Percentiles rank a stretch among this genome's conserved stretches.
Conservation (phyloP, 2,113 vertebrate genomes). For the Polyodon spathula region DNA sequence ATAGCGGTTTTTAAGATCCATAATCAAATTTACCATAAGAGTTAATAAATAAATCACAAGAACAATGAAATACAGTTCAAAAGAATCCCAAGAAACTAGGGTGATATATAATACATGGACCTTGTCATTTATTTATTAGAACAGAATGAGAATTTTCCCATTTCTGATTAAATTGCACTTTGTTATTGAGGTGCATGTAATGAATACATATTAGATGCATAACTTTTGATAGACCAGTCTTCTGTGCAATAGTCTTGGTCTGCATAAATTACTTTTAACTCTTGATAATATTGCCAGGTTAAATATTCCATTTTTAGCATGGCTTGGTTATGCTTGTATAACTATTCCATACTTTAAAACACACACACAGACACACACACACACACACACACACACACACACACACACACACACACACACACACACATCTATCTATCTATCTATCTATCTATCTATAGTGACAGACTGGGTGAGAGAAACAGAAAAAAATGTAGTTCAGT, state of each 20-base stretch:
- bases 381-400: no score
- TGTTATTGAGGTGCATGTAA: slow-evolving; percentile 73
- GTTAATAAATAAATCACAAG: slow-evolving; percentile 65
- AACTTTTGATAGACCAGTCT: slow-evolving; percentile 23
- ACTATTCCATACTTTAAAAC: no score
- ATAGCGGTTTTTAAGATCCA: slow-evolving; percentile 32
- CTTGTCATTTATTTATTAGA: slow-evolving; percentile 77
- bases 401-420: no score
- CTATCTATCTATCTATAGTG: no score
- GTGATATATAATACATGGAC: slow-evolving; percentile 74
- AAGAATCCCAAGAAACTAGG: slow-evolving; percentile 60
- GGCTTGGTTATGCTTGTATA: background rate
- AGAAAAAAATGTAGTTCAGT: no score
- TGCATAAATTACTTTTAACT: slow-evolving; percentile 29
- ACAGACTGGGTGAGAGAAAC: no score
- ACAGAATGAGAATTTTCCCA: slow-evolving; percentile 69
- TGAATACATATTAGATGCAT: slow-evolving; percentile 72
- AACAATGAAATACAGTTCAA: slow-evolving; percentile 67
- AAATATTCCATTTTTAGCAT: no score
- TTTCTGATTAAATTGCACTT: slow-evolving; percentile 77
- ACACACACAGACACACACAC: no score
- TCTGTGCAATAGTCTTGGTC: background rate
- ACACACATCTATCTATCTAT: no score
- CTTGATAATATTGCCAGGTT: no score
- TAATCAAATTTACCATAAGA: slow-evolving; percentile 42